Conservation (phyloP, 2,888 invertebrate genomes). For the Macrostomum cliftonense region DNA sequence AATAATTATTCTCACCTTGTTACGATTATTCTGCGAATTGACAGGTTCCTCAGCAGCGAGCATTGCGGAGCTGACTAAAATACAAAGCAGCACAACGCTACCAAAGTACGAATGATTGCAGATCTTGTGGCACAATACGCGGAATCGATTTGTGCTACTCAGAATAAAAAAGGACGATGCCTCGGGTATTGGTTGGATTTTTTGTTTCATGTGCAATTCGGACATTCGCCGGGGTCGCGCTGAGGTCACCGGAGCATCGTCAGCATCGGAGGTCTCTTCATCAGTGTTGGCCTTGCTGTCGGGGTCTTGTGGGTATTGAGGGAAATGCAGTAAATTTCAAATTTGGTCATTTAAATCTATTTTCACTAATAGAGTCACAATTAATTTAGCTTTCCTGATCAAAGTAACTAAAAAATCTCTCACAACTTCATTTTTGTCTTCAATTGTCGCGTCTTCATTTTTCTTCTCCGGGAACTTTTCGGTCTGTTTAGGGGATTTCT, state of each 20-base stretch:
- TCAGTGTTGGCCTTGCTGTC: too few species aligned
- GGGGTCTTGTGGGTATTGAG: too few species aligned
- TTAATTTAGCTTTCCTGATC: too few species aligned
- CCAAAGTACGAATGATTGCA: conserved; percentile 87
- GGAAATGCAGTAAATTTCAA: too few species aligned
- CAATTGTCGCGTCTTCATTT: too few species aligned
- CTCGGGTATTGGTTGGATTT: conserved; percentile 79
- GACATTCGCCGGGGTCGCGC: conserved; percentile 75
- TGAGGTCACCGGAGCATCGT: conserved; percentile 41
- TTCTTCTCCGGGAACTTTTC: too few species aligned
- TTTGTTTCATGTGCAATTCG: conserved; percentile 60
- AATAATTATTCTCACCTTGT: conserved; percentile 47
- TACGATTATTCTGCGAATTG: conserved; percentile 54
- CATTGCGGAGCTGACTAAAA: conserved; percentile 93
- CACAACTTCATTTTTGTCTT: too few species aligned
- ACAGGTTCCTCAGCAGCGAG: conserved; percentile 93
- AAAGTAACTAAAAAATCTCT: too few species aligned
- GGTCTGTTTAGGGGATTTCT: too few species aligned
- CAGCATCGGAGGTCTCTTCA: conserved; percentile 2
- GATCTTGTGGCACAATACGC: conserved; percentile 86
- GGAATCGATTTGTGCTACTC: conserved; percentile 76
- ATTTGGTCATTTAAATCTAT: too few species aligned
- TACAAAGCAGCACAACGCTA: conserved; percentile 85
- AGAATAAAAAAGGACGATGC: conserved; percentile 89
- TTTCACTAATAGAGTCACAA: too few species aligned